Evolutionary conservation across 1,140 invertebrate genomes (phyloP), one percentile per base, ranked within the genome.

Genomic region (Polyergus mexicanus): DNA sequence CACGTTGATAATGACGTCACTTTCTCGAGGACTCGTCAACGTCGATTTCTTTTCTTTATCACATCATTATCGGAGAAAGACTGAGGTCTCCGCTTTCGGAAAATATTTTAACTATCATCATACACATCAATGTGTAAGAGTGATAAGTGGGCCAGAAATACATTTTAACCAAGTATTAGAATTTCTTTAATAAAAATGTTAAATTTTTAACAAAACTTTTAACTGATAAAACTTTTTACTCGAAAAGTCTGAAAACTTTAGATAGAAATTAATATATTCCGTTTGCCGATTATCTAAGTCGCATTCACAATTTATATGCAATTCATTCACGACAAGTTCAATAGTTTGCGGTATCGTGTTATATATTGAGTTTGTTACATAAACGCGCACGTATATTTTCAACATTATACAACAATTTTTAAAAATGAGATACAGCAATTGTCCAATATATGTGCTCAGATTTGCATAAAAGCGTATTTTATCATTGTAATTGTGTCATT

Each of bases 1-100:
- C 58, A 72, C 25, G 77, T 83, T 88, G 86, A 89, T 89, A 86
- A 68, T 91, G 88, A 91, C 88, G 76, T 91, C 89, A 91, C 68
- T 58, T 77, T 56, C 72, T 47, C 63, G 72, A 84, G 63, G 75
- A 77, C 60, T 66, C 41, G 62, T 85, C 76, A 65, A 56, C 16
- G 84, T 66, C 32, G 75, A 72, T 72, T 86, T 72, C 85, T 86
- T 72, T 72, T 86, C 62, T 83, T 77, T 71, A 76, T 86, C 85
- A n/a, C 19, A 51, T 22, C 47, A 77, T 84, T 84, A 84, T 84
- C 83, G 83, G 41, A 13, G 16, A n/a, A 19, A 54, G 44, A 77
- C 38, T 81, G 51, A 41, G 25, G 68, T 75, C 54, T 84, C 25
- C 25, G 72, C 44, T 63, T 76, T 75, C 60, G 58, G 32, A 2